Conservation (phyloP, 2,797 vertebrate genomes). For the Catamblyrhynchus diadema region DNA sequence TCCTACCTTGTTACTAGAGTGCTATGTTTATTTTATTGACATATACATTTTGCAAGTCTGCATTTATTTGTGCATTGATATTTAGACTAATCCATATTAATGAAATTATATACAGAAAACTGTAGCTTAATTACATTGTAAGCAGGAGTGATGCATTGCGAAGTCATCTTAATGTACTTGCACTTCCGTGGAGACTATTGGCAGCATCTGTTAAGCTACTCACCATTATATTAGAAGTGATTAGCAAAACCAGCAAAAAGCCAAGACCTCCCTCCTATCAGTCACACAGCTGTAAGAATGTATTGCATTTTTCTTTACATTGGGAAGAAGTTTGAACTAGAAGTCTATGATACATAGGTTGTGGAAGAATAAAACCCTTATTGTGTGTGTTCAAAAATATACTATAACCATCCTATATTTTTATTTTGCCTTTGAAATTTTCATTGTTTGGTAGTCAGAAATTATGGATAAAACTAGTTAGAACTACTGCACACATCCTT, state of each 20-base stretch:
- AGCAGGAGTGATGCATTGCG: conserved; percentile 39
- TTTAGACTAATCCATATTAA: conserved; percentile 50
- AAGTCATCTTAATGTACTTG: conserved; percentile 63
- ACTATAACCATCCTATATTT: not conserved
- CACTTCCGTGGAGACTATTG: conserved; percentile 6
- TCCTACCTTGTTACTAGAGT: not conserved
- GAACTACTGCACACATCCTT: not conserved
- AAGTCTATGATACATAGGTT: not conserved
- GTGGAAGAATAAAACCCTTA: not conserved
- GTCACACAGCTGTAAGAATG: not conserved
- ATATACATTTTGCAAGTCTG: conserved; percentile 23
- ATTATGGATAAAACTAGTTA: not conserved
- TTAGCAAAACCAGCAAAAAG: not conserved
- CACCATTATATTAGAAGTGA: conserved; percentile 51
- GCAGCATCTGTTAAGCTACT: conserved; percentile 45
- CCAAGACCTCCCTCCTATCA: not conserved
- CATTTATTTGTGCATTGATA: conserved; percentile 40
- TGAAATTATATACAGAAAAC: conserved; percentile 39
- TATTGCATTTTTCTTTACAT: not conserved
- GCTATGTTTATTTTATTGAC: not conserved
- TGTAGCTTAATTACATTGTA: conserved; percentile 45
- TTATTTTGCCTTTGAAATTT: not conserved
- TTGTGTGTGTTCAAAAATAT: not conserved
- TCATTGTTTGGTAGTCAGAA: not conserved
- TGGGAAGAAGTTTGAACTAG: not conserved